Conservation (phyloP, 2,113 vertebrate genomes). For the Hemiprocne comata region DNA sequence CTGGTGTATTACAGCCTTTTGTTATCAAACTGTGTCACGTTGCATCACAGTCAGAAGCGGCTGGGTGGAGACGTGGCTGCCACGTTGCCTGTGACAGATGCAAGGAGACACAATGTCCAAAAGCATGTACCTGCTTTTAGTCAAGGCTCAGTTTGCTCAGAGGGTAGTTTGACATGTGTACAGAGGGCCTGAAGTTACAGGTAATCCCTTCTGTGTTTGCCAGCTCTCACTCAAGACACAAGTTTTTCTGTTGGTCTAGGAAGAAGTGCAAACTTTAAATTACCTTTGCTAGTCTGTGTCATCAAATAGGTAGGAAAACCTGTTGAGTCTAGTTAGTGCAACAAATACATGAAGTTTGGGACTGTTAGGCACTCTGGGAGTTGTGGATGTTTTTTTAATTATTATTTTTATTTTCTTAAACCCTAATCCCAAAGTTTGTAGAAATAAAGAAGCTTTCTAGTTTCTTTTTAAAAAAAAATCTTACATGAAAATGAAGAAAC, state of each 20-base stretch:
- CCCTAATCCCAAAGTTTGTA: not conserved
- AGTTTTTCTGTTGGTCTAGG: constrained; percentile 14
- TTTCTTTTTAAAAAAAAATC: constrained; percentile 2
- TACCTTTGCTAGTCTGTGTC: not conserved
- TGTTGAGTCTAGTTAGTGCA: not conserved
- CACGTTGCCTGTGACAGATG: constrained; percentile 33
- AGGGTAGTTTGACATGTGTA: constrained; percentile 37
- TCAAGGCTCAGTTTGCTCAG: constrained; percentile 50
- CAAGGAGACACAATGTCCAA: constrained; percentile 12
- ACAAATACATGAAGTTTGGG: not conserved
- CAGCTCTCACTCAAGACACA: constrained; percentile 15
- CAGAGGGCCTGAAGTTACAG: constrained; percentile 2
- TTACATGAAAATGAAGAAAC: not conserved
- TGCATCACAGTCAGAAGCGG: constrained; percentile 58
- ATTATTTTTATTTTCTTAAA: not conserved
- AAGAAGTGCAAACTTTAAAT: constrained; percentile 23
- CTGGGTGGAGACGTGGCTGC: constrained; percentile 18
- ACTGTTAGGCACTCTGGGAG: not conserved
- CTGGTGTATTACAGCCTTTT: constrained; percentile 57
- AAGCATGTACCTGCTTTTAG: constrained; percentile 41
- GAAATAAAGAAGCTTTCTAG: not conserved
- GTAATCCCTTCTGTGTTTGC: constrained; percentile 52
- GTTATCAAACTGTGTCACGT: constrained; percentile 61
- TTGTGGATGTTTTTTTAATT: not conserved
- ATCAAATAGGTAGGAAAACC: not conserved